Evolutionary conservation across 2,888 invertebrate species (phyloP).

Genomic region (Himalopsyche tibetana): DNA sequence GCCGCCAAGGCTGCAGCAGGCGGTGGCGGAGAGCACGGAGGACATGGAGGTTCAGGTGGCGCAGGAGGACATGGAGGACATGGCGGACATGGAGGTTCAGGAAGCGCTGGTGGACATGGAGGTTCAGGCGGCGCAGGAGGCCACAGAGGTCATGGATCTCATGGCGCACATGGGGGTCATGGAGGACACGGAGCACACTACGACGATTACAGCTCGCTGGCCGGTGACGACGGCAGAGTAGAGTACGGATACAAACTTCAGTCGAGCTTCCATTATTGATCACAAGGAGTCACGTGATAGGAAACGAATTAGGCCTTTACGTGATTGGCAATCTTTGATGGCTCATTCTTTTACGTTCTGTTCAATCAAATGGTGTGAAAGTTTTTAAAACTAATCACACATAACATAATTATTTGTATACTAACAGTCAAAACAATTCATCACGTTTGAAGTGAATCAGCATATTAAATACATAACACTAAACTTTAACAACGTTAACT

Average conservation of each 20-base stretch:
- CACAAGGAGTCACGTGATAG: slow-evolving; percentile 38
- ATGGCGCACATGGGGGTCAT: slow-evolving; percentile 17
- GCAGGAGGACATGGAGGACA: slow-evolving; percentile 54
- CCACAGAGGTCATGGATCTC: slow-evolving; percentile 51
- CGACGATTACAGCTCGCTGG: slow-evolving; percentile 71
- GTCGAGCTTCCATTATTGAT: slow-evolving; percentile 60
- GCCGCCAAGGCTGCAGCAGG: slow-evolving; percentile 70
- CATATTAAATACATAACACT: too few species aligned
- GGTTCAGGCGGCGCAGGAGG: slow-evolving; percentile 7
- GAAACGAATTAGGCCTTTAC: slow-evolving; percentile 38
- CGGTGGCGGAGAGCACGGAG: slow-evolving; percentile 65
- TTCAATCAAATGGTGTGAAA: slow-evolving; percentile 4
- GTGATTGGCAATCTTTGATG: slow-evolving; percentile 13
- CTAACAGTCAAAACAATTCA: too few species aligned
- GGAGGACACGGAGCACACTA: slow-evolving; percentile 72
- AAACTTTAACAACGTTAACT: too few species aligned
- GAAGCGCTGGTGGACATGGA: slow-evolving; percentile 22
- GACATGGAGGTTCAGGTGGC: slow-evolving; percentile 55
- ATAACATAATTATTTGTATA: background rate
- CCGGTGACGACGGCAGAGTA: slow-evolving; percentile 59
- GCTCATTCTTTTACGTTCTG: background rate
- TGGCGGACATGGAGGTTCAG: slow-evolving; percentile 51
- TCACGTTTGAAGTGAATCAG: too few species aligned
- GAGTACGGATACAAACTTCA: slow-evolving; percentile 67
- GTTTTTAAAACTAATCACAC: background rate